Percentiles rank a stretch among this genome's conserved stretches.
Conservation (phyloP, 1,140 invertebrate species). For the Diabrotica virgifera region DNA sequence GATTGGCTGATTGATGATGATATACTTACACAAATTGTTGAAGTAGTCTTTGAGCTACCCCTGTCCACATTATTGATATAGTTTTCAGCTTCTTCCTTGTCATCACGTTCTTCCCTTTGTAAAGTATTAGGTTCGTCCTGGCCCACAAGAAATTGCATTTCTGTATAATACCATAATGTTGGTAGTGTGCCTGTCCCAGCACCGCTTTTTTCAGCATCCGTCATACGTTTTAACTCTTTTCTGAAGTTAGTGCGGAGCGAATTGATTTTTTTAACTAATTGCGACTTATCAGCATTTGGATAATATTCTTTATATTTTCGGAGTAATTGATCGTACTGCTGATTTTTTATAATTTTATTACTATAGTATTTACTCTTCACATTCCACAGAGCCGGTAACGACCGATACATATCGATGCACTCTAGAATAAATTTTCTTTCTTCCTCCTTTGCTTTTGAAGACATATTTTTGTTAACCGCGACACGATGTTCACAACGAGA, state of each 20-base stretch:
- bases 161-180: not conserved
- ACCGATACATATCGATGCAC: no score
- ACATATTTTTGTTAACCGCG: no score
- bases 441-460: no score
- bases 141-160: not conserved
- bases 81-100: not conserved
- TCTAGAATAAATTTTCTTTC: no score
- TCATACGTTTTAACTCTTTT: not conserved
- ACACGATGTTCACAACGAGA: no score
- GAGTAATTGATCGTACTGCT: not conserved
- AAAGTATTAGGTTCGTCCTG: not conserved
- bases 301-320: no score
- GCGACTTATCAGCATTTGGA: not conserved
- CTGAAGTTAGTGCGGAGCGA: not conserved
- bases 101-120: not conserved
- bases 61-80: not conserved
- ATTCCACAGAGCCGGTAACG: not conserved
- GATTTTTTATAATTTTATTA: not conserved
- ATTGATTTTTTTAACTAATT: slow-evolving; percentile 7
- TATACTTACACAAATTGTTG: not conserved
- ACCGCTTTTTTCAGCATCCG: not conserved
- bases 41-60: not conserved
- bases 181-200: not conserved
- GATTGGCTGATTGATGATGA: not conserved
- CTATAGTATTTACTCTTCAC: not conserved